These are phyloP conservation scores for Lasaia peninsularis DNA, from an alignment of 1,140 invertebrate genomes.

Conservation along the genomic window DNA sequence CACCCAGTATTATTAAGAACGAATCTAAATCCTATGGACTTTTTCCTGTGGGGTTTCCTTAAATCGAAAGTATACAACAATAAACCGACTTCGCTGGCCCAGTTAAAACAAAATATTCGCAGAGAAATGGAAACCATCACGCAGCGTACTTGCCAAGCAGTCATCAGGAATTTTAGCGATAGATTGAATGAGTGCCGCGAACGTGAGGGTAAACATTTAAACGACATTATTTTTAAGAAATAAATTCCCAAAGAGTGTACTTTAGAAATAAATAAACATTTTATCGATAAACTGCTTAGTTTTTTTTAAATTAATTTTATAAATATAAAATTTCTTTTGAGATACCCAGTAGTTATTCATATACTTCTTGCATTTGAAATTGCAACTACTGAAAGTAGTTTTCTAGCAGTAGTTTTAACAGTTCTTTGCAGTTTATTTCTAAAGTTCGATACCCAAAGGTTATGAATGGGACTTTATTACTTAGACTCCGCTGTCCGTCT, in stretches of 20 bases:
- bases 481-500: too few relatives aligned
- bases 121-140: neutral
- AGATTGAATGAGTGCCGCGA: neutral
- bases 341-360: neutral
- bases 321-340: conserved; percentile 19
- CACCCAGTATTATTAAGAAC: too few relatives aligned
- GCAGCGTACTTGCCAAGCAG: neutral
- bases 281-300: conserved; percentile 4
- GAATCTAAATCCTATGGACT: neutral
- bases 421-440: too few relatives aligned
- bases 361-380: too few relatives aligned
- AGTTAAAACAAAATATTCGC: neutral
- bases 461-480: too few relatives aligned
- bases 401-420: too few relatives aligned
- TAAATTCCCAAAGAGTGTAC: conserved; percentile 14
- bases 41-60: neutral
- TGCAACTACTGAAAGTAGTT: too few relatives aligned
- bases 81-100: neutral
- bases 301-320: conserved; percentile 8
- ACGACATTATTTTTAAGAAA: conserved; percentile 16
- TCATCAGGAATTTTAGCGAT: neutral
- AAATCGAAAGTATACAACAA: neutral
- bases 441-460: too few relatives aligned
- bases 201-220: neutral
- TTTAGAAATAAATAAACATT: conserved; percentile 16